phyloP scores from a whole-genome alignment of 1,140 invertebrate genomes.

The Bombyx mori region ASM3026992v2 NC_085112.1:9694501-9695000 shows the following conservation, averaged over 20 bases:
- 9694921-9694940: neutral
- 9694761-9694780: conserved; percentile 19
- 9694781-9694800: conserved; percentile 39
- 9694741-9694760: conserved; percentile 45
- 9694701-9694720: conserved; percentile 31
- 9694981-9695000: conserved; percentile 30
- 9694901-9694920: too few relatives aligned
- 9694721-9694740: conserved; percentile 26
- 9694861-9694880: conserved; percentile 34
- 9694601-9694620: conserved; percentile 18
- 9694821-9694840: conserved; percentile 39
- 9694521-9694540: neutral
- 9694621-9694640: conserved; percentile 41
- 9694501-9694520: conserved; percentile 2
- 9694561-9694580: conserved; percentile 48
- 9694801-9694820: conserved; percentile 32
- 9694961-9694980: conserved; percentile 40
- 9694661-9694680: conserved; percentile 29
- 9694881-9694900: conserved; percentile 31
- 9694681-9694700: conserved; percentile 22
- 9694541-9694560: neutral
- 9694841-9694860: conserved; percentile 47
- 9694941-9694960: neutral
- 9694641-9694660: conserved; percentile 29
- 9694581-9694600: conserved; percentile 15